Conservation (phyloP, 2,888 invertebrate genomes). For the Diploptera punctata region DNA sequence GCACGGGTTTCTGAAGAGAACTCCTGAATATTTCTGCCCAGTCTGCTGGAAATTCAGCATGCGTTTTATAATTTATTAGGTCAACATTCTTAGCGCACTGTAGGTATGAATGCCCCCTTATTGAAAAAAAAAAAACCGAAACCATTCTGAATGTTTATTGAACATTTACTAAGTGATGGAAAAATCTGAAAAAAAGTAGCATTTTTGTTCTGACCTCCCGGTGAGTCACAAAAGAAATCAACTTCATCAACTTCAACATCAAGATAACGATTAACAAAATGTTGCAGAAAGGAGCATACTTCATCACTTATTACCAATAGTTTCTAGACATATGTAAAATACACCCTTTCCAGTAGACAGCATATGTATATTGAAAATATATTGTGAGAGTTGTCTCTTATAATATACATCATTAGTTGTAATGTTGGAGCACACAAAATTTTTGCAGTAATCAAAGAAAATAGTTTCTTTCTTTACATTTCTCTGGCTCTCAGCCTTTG, state of each 20-base stretch:
- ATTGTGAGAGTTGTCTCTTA: too few relatives aligned
- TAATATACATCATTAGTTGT: too few relatives aligned
- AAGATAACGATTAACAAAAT: not conserved
- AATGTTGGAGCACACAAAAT: too few relatives aligned
- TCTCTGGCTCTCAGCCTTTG: too few relatives aligned
- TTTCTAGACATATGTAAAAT: slow-evolving; percentile 5
- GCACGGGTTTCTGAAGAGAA: not conserved
- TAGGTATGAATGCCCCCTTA: not conserved
- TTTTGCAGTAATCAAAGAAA: too few relatives aligned
- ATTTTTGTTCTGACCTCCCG: slow-evolving; percentile 21
- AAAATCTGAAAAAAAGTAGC: not conserved
- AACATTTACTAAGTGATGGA: too few relatives aligned
- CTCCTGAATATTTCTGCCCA: not conserved
- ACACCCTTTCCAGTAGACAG: slow-evolving; percentile 2
- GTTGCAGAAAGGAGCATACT: not conserved
- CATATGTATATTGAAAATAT: slow-evolving; percentile 1
- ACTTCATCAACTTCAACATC: slow-evolving; percentile 1
- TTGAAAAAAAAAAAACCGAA: too few relatives aligned
- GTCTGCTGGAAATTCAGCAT: not conserved
- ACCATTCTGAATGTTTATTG: too few relatives aligned
- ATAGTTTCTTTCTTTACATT: slow-evolving; percentile 14
- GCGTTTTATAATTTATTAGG: not conserved
- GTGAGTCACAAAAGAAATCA: slow-evolving; percentile 1
- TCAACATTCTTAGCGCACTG: not conserved
- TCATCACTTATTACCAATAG: slow-evolving; percentile 6